A percentile compares a stretch with the other conserved stretches of the same genome.
Evolutionary conservation across 2,113 vertebrate genomes (phyloP).

Genomic region (Hylia prasina): DNA sequence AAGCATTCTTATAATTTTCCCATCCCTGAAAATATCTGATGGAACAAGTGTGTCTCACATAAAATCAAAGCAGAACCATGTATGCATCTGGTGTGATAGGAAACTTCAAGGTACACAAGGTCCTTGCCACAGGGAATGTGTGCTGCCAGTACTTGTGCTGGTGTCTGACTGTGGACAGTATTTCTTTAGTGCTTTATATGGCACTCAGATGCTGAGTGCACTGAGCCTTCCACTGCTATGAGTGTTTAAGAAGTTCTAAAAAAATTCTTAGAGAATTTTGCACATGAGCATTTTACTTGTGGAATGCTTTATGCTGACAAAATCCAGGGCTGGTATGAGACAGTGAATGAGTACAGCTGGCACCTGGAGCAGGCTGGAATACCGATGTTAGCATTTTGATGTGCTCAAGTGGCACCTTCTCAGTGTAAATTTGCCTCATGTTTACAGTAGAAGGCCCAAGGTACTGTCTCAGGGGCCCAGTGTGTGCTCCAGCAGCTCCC

Average conservation of each 20-base stretch:
- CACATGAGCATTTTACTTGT: background rate
- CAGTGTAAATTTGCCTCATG: background rate
- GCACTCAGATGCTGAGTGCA: background rate
- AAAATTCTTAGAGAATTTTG: background rate
- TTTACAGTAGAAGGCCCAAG: background rate
- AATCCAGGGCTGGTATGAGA: background rate
- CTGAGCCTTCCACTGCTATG: background rate
- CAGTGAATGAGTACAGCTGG: background rate
- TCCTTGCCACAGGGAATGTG: background rate
- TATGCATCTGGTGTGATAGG: background rate
- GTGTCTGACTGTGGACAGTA: background rate
- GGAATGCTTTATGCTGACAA: background rate
- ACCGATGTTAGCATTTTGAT: background rate
- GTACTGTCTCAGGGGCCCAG: fast-evolving
- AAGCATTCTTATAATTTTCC: background rate
- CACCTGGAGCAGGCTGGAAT: background rate
- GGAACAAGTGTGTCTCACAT: background rate
- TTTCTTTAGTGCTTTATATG: background rate
- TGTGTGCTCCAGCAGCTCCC: background rate
- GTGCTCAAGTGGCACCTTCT: background rate
- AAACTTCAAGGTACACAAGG: background rate
- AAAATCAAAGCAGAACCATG: background rate
- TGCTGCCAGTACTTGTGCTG: background rate
- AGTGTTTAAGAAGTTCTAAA: background rate
- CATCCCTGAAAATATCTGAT: background rate